Base-by-base conservation (phyloP, 2,113 vertebrate genomes). In the Oxyruncus cristatus region DNA sequence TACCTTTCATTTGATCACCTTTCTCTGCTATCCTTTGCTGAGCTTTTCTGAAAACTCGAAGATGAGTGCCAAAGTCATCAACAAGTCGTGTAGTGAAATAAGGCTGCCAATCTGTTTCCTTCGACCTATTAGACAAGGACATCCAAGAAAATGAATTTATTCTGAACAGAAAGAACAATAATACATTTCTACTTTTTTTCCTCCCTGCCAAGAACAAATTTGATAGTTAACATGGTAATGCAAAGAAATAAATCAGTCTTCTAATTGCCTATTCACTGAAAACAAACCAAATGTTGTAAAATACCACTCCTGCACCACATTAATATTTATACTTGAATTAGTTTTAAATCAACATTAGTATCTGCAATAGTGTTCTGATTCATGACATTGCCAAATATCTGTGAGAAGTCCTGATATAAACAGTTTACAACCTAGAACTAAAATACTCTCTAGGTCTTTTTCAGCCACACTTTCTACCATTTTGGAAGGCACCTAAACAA, bases 21-120 rank as follows among this genome's bases (percentile, higher is more conserved):
- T 98, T 98, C 93, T 99, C 99, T 35, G 97, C 97, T 93, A 99
- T 98, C 95, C 98, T 99, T 97, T 99, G 99, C 91, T 99, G 99
- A 97, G 99, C 99, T 98, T 99, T 99, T 97, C 99, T 98, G 95
- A 99, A 99, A 96, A 99, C 99, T 96, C 99, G 98, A 92, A 99
- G 98, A 97, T 99, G 99, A 85, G 99, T 99, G 93, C 99, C 99
- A 95, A 99, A 99, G 95, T 99, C 99, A 95, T 99, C 99, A 97
- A 99, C 99, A 96, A 99, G 98, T 87, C 99, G 98, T 88, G 99
- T 99, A 82, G 99, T 99, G 96, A 99, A 99, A 97, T 99, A 99
- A 97, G 99, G 99, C 97, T 99, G 99, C 99, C 99, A 99, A 98
- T 99, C 99, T 98, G 99, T 99, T 97, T 99, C 99, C 97, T 99